Evolutionary conservation across 2,113 vertebrate species (phyloP).

Genomic region (Hydrolagus affinis): DNA sequence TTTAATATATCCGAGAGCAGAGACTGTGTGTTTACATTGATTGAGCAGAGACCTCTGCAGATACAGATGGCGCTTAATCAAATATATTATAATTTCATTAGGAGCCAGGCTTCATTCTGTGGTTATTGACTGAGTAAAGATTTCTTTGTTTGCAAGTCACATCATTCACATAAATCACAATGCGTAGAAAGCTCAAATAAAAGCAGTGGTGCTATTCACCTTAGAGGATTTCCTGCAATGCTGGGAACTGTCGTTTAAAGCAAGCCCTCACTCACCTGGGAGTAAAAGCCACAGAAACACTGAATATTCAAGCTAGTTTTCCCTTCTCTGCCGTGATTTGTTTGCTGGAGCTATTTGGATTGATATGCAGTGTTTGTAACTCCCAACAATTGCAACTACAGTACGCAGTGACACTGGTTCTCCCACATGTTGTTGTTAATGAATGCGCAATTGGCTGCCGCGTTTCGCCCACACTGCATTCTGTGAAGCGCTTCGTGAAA

Average conservation of each 20-base stretch:
- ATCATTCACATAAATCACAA: conserved; percentile 1
- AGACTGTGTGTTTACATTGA: not conserved
- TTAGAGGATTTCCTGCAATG: not conserved
- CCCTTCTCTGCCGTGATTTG: not conserved
- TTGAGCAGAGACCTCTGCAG: not conserved
- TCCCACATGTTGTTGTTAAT: too few species aligned
- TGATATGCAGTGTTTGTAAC: not conserved
- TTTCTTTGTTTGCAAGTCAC: conserved; percentile 13
- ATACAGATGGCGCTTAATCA: not conserved
- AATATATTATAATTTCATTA: not conserved
- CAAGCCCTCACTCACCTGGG: too few species aligned
- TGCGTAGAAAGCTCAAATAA: not conserved
- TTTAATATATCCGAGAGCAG: not conserved
- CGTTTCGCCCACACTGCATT: too few species aligned
- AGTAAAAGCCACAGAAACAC: not conserved
- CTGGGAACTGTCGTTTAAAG: too few species aligned
- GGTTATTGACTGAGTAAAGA: not conserved
- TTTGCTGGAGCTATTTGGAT: not conserved
- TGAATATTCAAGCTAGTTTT: not conserved
- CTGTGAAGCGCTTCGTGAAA: too few species aligned
- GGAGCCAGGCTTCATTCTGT: not conserved
- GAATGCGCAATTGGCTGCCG: too few species aligned
- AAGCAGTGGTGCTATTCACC: not conserved
- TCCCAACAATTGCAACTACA: not conserved
- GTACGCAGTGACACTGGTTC: not conserved